Base-by-base conservation (phyloP, 2,888 invertebrate genomes). In the Machimus rusticus region DNA sequence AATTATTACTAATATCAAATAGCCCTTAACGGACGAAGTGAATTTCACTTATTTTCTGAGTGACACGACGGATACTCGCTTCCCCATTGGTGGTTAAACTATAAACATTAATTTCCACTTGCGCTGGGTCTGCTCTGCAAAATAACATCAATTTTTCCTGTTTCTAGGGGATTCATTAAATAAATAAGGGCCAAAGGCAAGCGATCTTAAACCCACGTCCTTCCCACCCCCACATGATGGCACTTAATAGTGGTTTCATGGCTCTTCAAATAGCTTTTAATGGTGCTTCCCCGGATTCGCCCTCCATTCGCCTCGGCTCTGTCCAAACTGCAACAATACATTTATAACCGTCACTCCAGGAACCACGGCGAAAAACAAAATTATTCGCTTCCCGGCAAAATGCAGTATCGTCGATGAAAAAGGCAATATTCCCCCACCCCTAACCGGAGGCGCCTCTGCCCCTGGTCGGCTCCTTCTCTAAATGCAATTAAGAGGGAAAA, bases 401-500 rank as follows among this genome's bases (percentile, higher is more conserved):
- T 34, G 46, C 55, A 31, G 46, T 81, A 55, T 31, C n/a, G 23
- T 55, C 28, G 16, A 81, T 4, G 66, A 66, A 19, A 66, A 66
- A 23, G 12, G 23, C 66, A 51, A 51, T n/a, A 19, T 12, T 66
- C 66, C 23, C 8, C 66, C 66, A 23, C 2, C 51, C 66, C 12
- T 2, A 23, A 23, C 12, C 23, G 19, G 66, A 66, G 19, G 23
- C 9, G 19, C 28, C 28, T 12, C 66, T 12, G 23, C 19, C 9
- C 19, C 19, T 19, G 57, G 23, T 19, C 23, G 23, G 19, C 23
- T 14, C 66, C 66, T 23, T 66, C 66, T 12, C 28, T 23, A 79
- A 87, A 87, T 87, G 74, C 19, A 87, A 78, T 78, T 79, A 87
- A 66, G 66, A 34, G 66, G 23, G 79, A 46, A 74, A 82, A 84